A percentile compares a stretch with the other conserved stretches of the same genome.
phyloP scores from a whole-genome alignment of 2,888 invertebrate genomes.

The Galerucella calmariensis region DNA sequence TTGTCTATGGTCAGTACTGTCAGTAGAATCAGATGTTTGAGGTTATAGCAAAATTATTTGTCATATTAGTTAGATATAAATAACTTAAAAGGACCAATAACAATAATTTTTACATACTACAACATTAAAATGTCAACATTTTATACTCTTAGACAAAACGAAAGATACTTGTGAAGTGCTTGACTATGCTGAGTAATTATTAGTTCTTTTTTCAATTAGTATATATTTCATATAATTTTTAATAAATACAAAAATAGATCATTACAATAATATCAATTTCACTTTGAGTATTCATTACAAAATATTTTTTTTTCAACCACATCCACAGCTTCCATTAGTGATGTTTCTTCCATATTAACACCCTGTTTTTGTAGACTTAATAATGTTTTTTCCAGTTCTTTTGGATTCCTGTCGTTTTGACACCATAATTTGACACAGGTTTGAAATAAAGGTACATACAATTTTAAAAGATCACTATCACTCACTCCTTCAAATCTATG shows the following conservation, averaged over 20 bases:
- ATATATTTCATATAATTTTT: constrained; percentile 4
- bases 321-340: constrained; percentile 75
- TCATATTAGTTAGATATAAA: too few relatives aligned
- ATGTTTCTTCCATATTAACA: constrained; percentile 73
- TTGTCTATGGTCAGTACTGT: too few relatives aligned
- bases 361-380: constrained; percentile 73
- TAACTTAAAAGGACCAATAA: too few relatives aligned
- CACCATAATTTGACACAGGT: constrained; percentile 76
- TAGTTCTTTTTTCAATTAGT: too few relatives aligned
- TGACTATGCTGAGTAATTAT: too few relatives aligned
- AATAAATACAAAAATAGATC: neutral
- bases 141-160: too few relatives aligned
- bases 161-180: too few relatives aligned
- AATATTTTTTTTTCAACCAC: constrained; percentile 63
- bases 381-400: constrained; percentile 71
- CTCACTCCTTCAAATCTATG: constrained; percentile 76
- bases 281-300: neutral
- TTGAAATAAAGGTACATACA: constrained; percentile 77
- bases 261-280: constrained; percentile 5
- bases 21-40: too few relatives aligned
- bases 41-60: too few relatives aligned
- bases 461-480: constrained; percentile 75
- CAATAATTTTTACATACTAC: too few relatives aligned
- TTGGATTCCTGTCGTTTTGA: constrained; percentile 72
- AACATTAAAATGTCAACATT: too few relatives aligned